Conservation (phyloP, 2,888 invertebrate species). For the Habroteleia sp. region DNA sequence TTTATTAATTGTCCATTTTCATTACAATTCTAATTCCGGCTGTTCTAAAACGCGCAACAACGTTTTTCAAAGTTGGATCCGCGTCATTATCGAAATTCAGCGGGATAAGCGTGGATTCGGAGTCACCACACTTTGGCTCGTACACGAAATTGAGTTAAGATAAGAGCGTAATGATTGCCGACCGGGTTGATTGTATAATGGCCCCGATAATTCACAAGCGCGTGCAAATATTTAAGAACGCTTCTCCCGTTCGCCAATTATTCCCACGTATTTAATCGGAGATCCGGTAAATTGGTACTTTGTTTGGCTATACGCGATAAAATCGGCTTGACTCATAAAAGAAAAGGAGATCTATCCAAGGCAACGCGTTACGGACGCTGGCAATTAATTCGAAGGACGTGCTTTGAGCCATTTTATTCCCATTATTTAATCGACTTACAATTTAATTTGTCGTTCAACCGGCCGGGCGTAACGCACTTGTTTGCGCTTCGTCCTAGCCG, state of each 20-base stretch:
- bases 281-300: slow-evolving; percentile 33
- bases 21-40: slow-evolving; percentile 22
- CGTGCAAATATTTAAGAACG: slow-evolving; percentile 46
- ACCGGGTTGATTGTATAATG: slow-evolving; percentile 49
- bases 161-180: slow-evolving; percentile 52
- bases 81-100: slow-evolving; percentile 33
- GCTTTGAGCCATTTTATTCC: too few species aligned
- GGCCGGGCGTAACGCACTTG: too few species aligned
- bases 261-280: slow-evolving; percentile 36
- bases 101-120: slow-evolving; percentile 38
- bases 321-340: slow-evolving; percentile 6
- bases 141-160: slow-evolving; percentile 51
- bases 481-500: too few species aligned
- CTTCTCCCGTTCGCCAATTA: slow-evolving; percentile 26
- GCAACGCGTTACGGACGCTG: not conserved
- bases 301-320: slow-evolving; percentile 29
- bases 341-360: slow-evolving; percentile 7
- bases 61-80: slow-evolving; percentile 13
- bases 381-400: too few species aligned
- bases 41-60: not conserved
- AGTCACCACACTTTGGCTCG: slow-evolving; percentile 46
- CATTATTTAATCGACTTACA: too few species aligned
- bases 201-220: slow-evolving; percentile 33
- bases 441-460: too few species aligned
- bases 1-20: slow-evolving; percentile 38